Conservation (phyloP, 2,113 vertebrate genomes). For the Thalassarche chlororhynchos region DNA sequence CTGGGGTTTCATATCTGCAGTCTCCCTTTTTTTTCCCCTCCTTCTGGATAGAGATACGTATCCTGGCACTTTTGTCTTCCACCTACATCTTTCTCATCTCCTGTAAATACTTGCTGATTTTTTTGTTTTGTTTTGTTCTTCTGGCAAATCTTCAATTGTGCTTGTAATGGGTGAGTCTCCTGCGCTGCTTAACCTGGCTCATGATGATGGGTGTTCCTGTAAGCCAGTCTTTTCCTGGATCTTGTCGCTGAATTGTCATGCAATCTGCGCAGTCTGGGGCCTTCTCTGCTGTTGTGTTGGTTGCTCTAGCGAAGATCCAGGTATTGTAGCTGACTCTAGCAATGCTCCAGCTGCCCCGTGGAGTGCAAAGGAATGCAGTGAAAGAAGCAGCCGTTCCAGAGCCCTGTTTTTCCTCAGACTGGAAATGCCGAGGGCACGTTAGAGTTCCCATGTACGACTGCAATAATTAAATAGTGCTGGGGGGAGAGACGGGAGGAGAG, state of each 20-base stretch:
- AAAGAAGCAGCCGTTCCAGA: background rate
- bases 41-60: background rate
- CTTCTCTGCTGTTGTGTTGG: background rate
- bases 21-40: background rate
- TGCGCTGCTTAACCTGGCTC: background rate
- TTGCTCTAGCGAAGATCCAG: background rate
- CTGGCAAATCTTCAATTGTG: background rate
- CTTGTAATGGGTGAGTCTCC: background rate
- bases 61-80: background rate
- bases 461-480: background rate
- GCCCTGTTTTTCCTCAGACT: background rate
- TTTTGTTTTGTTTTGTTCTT: background rate
- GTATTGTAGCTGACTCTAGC: background rate
- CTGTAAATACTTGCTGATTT: background rate
- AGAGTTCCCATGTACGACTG: background rate
- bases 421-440: background rate
- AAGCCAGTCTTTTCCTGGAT: background rate
- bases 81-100: slow-evolving; percentile 8
- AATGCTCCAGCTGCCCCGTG: background rate
- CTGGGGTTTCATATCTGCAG: background rate
- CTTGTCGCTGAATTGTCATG: background rate
- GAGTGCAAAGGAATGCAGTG: background rate
- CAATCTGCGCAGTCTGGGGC: background rate
- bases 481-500: background rate
- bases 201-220: background rate